Evolutionary conservation across 1,140 invertebrate species (phyloP).

Genomic region (Drosophila chauvacae): DNA sequence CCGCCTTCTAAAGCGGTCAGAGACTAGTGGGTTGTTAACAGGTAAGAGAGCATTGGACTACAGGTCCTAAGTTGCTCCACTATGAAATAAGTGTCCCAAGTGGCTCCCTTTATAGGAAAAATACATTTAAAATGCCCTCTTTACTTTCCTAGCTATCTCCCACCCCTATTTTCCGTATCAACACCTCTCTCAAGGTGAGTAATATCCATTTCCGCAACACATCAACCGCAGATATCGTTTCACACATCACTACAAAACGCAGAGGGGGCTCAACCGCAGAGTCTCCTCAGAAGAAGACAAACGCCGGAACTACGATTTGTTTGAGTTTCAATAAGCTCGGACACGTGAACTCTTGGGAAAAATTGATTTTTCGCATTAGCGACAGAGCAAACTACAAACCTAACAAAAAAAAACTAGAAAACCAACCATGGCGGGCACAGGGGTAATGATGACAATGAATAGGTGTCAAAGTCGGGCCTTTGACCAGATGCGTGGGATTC

Average conservation of each 20-base stretch:
- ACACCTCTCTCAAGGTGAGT: slow-evolving; percentile 22
- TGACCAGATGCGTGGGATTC: slow-evolving; percentile 61
- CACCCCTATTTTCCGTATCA: neutral
- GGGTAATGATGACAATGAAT: slow-evolving; percentile 64
- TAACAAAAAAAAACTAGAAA: slow-evolving; percentile 18
- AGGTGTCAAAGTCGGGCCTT: slow-evolving; percentile 56
- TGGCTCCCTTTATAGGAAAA: neutral
- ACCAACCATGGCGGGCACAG: neutral
- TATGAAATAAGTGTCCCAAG: too few relatives aligned
- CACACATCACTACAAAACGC: slow-evolving; percentile 40
- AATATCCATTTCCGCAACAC: slow-evolving; percentile 45
- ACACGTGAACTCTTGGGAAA: slow-evolving; percentile 58
- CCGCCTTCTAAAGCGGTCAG: too few relatives aligned
- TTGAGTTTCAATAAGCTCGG: slow-evolving; percentile 66
- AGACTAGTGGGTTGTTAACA: too few relatives aligned
- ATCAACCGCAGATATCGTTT: slow-evolving; percentile 43
- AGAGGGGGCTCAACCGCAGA: slow-evolving; percentile 34
- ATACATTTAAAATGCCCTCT: too few relatives aligned
- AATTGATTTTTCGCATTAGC: slow-evolving; percentile 76
- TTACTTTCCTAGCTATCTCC: neutral
- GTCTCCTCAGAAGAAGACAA: slow-evolving; percentile 9
- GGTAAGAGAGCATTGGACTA: too few relatives aligned
- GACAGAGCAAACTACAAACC: slow-evolving; percentile 40
- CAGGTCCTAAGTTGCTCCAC: too few relatives aligned
- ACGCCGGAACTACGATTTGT: slow-evolving; percentile 75